Percentiles rank a stretch among this genome's conserved stretches.
Conservation (phyloP, 2,797 vertebrate genomes). For the Helicolenus hilgendorfi region DNA sequence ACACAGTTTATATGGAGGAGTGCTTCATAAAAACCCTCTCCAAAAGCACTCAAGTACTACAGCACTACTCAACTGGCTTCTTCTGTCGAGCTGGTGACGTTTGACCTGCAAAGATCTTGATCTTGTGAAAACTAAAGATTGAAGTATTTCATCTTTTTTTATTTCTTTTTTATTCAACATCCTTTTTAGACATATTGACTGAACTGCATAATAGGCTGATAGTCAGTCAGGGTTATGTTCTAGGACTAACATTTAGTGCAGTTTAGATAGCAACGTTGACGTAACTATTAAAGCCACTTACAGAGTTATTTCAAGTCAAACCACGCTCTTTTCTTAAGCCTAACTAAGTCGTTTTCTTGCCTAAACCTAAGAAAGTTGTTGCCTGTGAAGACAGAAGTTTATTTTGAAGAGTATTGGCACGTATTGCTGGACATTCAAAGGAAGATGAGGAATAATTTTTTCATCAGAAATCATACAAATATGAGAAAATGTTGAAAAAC, state of each 20-base stretch:
- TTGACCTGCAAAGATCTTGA: fast-evolving
- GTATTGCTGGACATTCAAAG: too few species aligned
- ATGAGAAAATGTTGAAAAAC: not conserved
- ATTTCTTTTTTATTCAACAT: too few species aligned
- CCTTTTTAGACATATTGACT: not conserved
- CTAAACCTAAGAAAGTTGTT: too few species aligned
- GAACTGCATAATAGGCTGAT: not conserved
- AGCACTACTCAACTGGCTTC: not conserved
- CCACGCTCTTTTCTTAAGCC: too few species aligned
- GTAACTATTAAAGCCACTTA: too few species aligned
- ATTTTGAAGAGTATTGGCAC: not conserved
- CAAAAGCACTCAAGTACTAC: not conserved
- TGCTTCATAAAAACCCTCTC: not conserved
- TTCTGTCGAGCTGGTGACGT: not conserved
- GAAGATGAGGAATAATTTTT: too few species aligned
- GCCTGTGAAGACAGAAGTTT: not conserved
- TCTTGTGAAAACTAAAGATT: not conserved
- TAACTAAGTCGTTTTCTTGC: too few species aligned
- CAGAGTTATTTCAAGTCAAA: too few species aligned
- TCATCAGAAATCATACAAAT: too few species aligned
- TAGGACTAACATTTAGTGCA: not conserved
- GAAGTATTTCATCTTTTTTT: not conserved
- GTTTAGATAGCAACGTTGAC: too few species aligned
- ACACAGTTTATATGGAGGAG: not conserved
- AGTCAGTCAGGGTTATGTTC: not conserved